phyloP scores from a whole-genome alignment of 2,113 vertebrate species.

The Gopherus evgoodei region DNA sequence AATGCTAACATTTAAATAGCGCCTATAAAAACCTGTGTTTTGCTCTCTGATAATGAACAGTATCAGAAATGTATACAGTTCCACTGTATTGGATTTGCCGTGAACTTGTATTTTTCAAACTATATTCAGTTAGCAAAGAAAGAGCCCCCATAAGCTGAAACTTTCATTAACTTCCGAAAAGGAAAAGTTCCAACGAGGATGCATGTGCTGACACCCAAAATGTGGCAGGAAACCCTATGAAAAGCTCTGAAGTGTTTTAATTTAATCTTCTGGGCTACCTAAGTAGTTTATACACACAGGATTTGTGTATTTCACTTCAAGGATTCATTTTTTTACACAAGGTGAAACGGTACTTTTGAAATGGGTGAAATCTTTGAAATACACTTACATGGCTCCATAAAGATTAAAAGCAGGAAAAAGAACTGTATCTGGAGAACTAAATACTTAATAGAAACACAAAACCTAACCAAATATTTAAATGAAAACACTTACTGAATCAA shows the following conservation, averaged over 20 bases:
- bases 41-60: background rate
- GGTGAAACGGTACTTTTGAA: background rate
- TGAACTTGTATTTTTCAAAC: background rate
- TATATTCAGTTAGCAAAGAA: background rate
- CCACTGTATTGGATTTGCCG: no score
- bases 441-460: background rate
- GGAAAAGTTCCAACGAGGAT: background rate
- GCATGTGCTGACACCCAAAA: background rate
- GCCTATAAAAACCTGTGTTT: background rate
- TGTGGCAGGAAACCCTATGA: background rate
- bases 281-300: background rate
- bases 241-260: background rate
- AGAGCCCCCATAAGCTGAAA: background rate
- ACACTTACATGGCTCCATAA: background rate
- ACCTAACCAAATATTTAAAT: background rate
- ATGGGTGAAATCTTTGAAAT: background rate
- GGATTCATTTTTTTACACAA: background rate
- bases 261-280: background rate
- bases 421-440: background rate
- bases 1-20: accelerated
- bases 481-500: background rate
- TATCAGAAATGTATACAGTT: background rate
- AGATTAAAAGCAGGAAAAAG: background rate
- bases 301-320: background rate
- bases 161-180: background rate